Conservation (phyloP, 30 jellyfish, hydroid and myxozoan species). For the Morbakka virulenta region DNA sequence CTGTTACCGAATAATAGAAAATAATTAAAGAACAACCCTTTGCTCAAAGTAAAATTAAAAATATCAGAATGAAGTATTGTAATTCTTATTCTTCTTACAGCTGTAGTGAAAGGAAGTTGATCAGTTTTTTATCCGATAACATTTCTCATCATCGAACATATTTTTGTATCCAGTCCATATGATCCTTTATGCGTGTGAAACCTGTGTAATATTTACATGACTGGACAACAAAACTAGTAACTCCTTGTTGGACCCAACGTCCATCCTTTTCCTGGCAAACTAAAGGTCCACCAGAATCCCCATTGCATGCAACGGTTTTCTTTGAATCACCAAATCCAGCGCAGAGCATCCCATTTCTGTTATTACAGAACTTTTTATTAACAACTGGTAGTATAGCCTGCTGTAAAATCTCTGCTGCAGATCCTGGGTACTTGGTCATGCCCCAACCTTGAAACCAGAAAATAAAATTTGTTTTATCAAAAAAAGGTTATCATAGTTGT, state of each 20-base stretch:
- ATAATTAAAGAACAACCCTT: too few relatives aligned
- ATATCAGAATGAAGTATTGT: too few relatives aligned
- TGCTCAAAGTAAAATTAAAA: too few relatives aligned
- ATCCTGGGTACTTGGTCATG: constrained; percentile 68
- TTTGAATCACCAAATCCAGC: constrained; percentile 61
- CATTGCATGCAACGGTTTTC: constrained; percentile 69
- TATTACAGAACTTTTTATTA: constrained; percentile 14
- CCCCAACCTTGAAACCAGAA: constrained; percentile 73
- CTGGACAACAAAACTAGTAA: constrained; percentile 73
- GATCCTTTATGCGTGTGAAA: constrained; percentile 49
- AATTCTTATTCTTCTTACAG: too few relatives aligned
- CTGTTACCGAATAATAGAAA: too few relatives aligned
- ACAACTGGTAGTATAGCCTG: constrained; percentile 84
- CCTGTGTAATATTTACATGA: constrained; percentile 79
- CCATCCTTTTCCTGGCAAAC: constrained; percentile 69
- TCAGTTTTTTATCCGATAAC: too few relatives aligned
- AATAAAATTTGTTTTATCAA: too few relatives aligned
- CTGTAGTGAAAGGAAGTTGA: too few relatives aligned
- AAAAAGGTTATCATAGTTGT: too few relatives aligned
- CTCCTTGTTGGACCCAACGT: constrained; percentile 81
- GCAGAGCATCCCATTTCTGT: constrained; percentile 43
- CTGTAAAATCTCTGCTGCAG: constrained; percentile 59
- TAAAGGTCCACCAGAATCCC: constrained; percentile 87
- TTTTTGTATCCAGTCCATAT: constrained; percentile 60
- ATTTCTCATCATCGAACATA: not conserved